These are phyloP conservation scores for Colletes latitarsis DNA, from an alignment of 1,140 invertebrate genomes.

Conservation along the genomic window DNA sequence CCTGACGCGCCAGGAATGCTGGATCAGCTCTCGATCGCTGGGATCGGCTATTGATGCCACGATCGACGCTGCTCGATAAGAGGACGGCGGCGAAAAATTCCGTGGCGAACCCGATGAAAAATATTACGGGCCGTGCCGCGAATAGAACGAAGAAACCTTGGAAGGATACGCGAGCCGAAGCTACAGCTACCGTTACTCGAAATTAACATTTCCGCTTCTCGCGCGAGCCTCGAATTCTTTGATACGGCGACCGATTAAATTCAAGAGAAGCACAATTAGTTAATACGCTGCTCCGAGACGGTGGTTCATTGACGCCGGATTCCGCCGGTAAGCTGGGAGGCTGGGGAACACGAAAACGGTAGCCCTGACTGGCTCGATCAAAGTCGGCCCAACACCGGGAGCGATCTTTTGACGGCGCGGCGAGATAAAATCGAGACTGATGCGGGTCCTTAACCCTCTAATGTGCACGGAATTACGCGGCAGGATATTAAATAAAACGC, in stretches of 20 bases:
- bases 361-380: slow-evolving; percentile 12
- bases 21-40: slow-evolving; percentile 34
- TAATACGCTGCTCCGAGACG: neutral
- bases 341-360: neutral
- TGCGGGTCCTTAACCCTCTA: slow-evolving; percentile 32
- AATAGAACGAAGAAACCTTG: too few species aligned
- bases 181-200: slow-evolving; percentile 13
- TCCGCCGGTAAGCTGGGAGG: too few species aligned
- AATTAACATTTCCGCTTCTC: neutral
- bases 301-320: too few species aligned
- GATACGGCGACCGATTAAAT: slow-evolving; percentile 6
- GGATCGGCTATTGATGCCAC: neutral
- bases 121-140: neutral
- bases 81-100: slow-evolving; percentile 4
- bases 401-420: slow-evolving; percentile 24
- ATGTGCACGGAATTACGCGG: slow-evolving; percentile 33
- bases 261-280: slow-evolving; percentile 7
- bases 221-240: neutral
- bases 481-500: slow-evolving; percentile 35
- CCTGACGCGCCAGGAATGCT: slow-evolving; percentile 54
- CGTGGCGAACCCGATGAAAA: neutral
- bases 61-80: slow-evolving; percentile 29
- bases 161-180: too few species aligned
- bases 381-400: slow-evolving; percentile 25
- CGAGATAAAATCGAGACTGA: slow-evolving; percentile 49